Evolutionary conservation across 2,797 vertebrate species (phyloP).

Genomic region (Gallinago solitaria): DNA sequence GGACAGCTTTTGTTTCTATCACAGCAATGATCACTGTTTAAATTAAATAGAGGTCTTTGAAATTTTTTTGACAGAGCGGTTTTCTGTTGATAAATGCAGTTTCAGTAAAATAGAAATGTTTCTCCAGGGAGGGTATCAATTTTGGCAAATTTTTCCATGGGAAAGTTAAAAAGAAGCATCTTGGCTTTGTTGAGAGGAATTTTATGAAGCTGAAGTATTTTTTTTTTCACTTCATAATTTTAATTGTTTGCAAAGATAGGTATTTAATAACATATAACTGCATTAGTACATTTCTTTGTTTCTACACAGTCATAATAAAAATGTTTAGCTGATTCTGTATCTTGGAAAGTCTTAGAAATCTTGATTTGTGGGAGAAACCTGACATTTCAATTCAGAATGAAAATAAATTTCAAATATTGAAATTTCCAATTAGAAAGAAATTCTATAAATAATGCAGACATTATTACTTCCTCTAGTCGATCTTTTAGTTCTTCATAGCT

Average conservation of each 20-base stretch:
- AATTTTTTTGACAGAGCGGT: neutral
- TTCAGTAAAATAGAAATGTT: neutral
- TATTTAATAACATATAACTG: neutral
- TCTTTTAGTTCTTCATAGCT: neutral
- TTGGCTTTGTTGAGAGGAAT: neutral
- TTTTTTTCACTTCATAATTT: neutral
- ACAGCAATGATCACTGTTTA: neutral
- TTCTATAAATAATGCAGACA: neutral
- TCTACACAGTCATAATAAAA: neutral
- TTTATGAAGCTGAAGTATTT: neutral
- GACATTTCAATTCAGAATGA: neutral
- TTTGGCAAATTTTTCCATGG: neutral
- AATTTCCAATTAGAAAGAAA: neutral
- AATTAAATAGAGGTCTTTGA: neutral
- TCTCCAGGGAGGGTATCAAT: neutral
- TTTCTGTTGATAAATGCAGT: neutral
- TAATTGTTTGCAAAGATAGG: neutral
- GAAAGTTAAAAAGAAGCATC: neutral
- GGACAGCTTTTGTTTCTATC: slow-evolving; percentile 12
- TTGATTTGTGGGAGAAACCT: neutral
- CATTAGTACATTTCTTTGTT: neutral
- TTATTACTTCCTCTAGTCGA: neutral
- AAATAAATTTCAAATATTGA: neutral
- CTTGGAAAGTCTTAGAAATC: neutral
- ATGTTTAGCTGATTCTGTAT: neutral